phyloP scores from a whole-genome alignment of 2,888 invertebrate genomes.

The Drymonia ruficornis region DNA sequence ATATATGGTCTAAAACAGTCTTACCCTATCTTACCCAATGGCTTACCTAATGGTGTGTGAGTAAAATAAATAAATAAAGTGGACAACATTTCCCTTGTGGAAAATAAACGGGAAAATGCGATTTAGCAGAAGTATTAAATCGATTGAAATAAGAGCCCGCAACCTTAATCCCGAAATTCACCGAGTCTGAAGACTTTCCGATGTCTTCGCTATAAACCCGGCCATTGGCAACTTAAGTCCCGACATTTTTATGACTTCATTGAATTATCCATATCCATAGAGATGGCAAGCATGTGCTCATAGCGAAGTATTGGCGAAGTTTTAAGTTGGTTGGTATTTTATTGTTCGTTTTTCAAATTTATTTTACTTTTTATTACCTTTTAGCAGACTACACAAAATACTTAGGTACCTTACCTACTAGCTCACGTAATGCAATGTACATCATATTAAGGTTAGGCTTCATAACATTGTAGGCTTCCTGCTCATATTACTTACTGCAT shows the following conservation, averaged over 20 bases:
- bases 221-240: conserved; percentile 67
- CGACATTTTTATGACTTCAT: conserved; percentile 70
- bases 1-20: too few species aligned
- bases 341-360: not conserved
- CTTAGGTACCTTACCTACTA: too few species aligned
- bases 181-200: conserved; percentile 70
- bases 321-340: not conserved
- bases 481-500: too few species aligned
- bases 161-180: conserved; percentile 66
- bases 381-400: too few species aligned
- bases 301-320: not conserved
- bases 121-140: conserved; percentile 47
- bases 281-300: conserved; percentile 18
- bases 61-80: not conserved
- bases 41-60: too few species aligned
- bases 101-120: conserved; percentile 17
- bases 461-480: too few species aligned
- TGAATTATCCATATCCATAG: conserved; percentile 44
- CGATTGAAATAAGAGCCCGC: conserved; percentile 61
- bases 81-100: not conserved
- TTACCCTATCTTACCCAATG: too few species aligned
- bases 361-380: too few species aligned
- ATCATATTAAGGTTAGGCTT: too few species aligned
- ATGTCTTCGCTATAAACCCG: conserved; percentile 68
- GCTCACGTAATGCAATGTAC: too few species aligned